Conservation (phyloP, 1,140 invertebrate species). For the Aricia agestis region DNA sequence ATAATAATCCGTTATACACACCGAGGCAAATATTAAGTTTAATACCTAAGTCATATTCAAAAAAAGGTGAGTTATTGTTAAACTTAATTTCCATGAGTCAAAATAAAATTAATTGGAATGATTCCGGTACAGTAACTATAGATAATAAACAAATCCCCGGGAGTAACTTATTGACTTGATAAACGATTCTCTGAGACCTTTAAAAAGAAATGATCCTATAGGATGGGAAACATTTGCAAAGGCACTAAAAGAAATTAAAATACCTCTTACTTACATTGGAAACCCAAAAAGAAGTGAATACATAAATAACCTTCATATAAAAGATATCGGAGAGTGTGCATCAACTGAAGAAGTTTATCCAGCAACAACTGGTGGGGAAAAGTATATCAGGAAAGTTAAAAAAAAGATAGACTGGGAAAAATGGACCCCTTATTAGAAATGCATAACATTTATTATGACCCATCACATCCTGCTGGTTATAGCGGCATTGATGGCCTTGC, state of each 20-base stretch:
- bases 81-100: conserved; percentile 9
- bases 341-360: neutral
- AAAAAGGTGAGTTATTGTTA: conserved; percentile 19
- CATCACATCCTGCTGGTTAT: conserved; percentile 23
- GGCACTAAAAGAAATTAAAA: conserved; percentile 25
- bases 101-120: conserved; percentile 15
- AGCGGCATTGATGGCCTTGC: conserved; percentile 28
- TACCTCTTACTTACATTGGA: conserved; percentile 25
- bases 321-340: neutral
- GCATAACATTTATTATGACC: conserved; percentile 32
- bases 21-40: neutral
- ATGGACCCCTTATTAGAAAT: conserved; percentile 36
- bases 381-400: neutral
- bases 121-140: conserved; percentile 16
- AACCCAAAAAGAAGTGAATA: conserved; percentile 23
- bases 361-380: neutral
- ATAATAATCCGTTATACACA: neutral
- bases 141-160: conserved; percentile 17
- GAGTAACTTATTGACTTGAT: conserved; percentile 27
- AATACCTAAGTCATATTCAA: conserved; percentile 27
- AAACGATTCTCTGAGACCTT: conserved; percentile 24
- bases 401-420: conserved; percentile 28
- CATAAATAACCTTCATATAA: neutral
- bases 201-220: conserved; percentile 22
- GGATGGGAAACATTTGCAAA: conserved; percentile 27